Evolutionary conservation across 2,113 vertebrate genomes (phyloP).

Genomic region (Trogon surrucura): DNA sequence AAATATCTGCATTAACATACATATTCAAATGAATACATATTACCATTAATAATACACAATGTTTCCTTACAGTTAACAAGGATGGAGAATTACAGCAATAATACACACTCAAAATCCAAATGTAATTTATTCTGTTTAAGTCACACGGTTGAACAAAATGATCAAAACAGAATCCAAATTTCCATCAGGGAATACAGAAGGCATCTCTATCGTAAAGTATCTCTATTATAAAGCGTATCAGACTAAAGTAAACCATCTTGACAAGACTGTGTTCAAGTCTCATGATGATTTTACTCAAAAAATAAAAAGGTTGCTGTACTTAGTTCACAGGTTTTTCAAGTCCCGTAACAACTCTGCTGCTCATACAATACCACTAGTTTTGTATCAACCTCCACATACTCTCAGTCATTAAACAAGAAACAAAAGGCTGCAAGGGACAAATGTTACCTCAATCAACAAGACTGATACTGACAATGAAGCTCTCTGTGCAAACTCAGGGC

Average conservation of each 20-base stretch:
- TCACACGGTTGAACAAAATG: background rate
- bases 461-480: background rate
- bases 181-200: background rate
- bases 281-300: background rate
- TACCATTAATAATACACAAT: background rate
- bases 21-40: background rate
- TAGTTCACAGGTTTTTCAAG: background rate
- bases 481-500: background rate
- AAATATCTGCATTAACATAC: background rate
- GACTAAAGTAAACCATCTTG: conserved; percentile 2
- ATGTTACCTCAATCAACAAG: background rate
- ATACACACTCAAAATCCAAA: background rate
- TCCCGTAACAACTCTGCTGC: background rate
- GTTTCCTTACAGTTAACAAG: background rate
- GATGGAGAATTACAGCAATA: background rate
- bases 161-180: conserved; percentile 6
- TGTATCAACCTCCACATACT: background rate
- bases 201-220: background rate
- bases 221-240: background rate
- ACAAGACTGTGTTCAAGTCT: background rate
- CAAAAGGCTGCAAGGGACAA: background rate
- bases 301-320: background rate
- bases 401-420: background rate
- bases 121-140: background rate
- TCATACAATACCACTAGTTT: background rate